Evolutionary conservation across 2,888 invertebrate genomes (phyloP), one percentile per base, ranked within the genome.

Genomic region (Marasmarcha lunaedactyla): DNA sequence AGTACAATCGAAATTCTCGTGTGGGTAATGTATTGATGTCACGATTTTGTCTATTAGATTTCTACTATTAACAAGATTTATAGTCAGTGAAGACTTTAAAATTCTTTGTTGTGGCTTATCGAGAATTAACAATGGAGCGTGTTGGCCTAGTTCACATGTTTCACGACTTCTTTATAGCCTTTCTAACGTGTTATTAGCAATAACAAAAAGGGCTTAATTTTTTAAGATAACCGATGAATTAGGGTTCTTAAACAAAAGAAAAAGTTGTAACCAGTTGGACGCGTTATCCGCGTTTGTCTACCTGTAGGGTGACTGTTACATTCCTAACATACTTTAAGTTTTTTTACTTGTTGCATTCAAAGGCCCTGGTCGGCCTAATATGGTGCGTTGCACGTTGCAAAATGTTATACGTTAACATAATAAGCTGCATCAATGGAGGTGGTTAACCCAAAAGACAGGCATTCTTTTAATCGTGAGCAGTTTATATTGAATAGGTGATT

Each of bases 251-350:
- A 45, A 46, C 44, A 50, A 48, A 44, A 48, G 43, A 44, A 43
- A 41, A 46, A 44, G 38, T 38, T 39, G 33, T 7, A 50, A 59
- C 59, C 58, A 49, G 59, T 60, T 51, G 38, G 35, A 37, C 42
- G 46, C 43, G 40, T 42, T 41, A 40, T 39, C 45, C 47, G 10
- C n/a, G n/a, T n/a, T n/a, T 9, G 36, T 47, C 56, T 59, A 60
- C 63, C 62, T 59, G 59, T 51, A 40, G 38, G 40, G 37, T 53
- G 54, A 55, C 52, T 54, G 44, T 49, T 49, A 47, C 54, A 63
- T 61, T 63, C 63, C 56, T 35, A 39, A 45, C 55, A 56, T 57
- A 49, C 43, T 47, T 47, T 15, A 46, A 37, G 38, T 41, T 30
- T 36, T 42, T 15, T 40, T 40, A 36, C 36, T 40, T 27, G 12